A percentile compares a stretch with the other conserved stretches of the same genome.
Evolutionary conservation across 2,888 invertebrate species (phyloP).

Genomic region (Erannis defoliaria): DNA sequence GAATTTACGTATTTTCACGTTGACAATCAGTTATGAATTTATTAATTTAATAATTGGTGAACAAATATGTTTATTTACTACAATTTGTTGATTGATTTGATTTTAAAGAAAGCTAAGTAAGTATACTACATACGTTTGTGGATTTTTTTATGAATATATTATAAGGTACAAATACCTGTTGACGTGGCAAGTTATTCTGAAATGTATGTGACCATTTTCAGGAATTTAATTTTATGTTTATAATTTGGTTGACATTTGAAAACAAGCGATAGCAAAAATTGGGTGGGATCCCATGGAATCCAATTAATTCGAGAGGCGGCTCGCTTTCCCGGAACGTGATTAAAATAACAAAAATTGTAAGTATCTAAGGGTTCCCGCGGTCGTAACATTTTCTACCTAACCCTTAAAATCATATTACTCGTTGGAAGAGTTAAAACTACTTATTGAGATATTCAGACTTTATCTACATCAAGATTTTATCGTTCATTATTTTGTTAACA

Average conservation of each 20-base stretch:
- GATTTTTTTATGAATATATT: background rate
- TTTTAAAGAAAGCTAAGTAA: background rate
- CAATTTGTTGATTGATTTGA: conserved; percentile 35
- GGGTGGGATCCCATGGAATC: conserved; percentile 66
- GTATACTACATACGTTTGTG: no score
- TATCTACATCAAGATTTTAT: no score
- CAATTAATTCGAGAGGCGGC: conserved; percentile 70
- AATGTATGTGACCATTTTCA: conserved; percentile 2
- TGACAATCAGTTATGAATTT: conserved; percentile 57
- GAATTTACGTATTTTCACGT: conserved; percentile 57
- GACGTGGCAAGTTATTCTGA: background rate
- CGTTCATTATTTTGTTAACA: no score
- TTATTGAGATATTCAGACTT: no score
- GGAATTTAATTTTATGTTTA: conserved; percentile 26
- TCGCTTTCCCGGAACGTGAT: conserved; percentile 60
- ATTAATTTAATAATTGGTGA: conserved; percentile 51
- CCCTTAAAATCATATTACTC: conserved; percentile 1
- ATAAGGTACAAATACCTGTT: background rate
- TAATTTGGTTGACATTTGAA: conserved; percentile 50
- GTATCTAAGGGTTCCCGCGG: conserved; percentile 14
- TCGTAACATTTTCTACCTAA: conserved; percentile 4
- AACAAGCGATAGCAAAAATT: conserved; percentile 61
- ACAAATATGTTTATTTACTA: conserved; percentile 48
- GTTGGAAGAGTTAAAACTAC: conserved; percentile 1
- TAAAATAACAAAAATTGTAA: conserved; percentile 63